Base-by-base conservation (phyloP, 2,888 invertebrate genomes). In the Flexamia atlantica region DNA sequence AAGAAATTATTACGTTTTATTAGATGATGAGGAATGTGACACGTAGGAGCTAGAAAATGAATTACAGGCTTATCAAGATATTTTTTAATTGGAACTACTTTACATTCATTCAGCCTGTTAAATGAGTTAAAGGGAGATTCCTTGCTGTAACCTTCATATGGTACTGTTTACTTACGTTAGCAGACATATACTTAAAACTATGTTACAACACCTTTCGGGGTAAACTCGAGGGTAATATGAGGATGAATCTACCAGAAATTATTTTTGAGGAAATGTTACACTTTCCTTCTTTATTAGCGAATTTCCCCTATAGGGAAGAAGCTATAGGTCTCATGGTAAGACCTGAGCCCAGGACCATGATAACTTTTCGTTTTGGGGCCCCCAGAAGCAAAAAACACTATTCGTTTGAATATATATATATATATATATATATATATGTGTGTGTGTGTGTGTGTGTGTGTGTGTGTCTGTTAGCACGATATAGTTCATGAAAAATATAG, bases 51-150 rank as follows among this genome's bases (percentile, higher is more conserved):
- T 53, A 17, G 53, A 53, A 53, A 20, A 53, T 53, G 2, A 53
- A 23, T 53, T 53, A 20, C 20, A 53, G 25, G 9, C 64, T 64
- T 64, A 64, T 64, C 64, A 64, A 64, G 28, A 64, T n/a, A n/a
- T 64, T 30, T 28, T 30, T 64, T 64, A 64, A 64, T 64, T 64
- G 64, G 64, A 28, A 64, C 64, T 64, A 64, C 64, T 64, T 64
- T 64, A 64, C 64, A 28, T 64, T 64, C 17, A 64, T 64, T 12
- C 9, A 64, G 64, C 28, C 28, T 28, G 64, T 64, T 64, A 20
- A 30, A 64, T 28, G 28, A 14, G 1, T 7, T 9, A 30, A 64
- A 17, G 64, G n/a, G 30, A 14, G 2, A 30, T 30, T 64, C 64
- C 28, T 28, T 23, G 57, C 20, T 23, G 20, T n/a, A n/a, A n/a